Evolutionary conservation across 2,888 invertebrate species (phyloP).

Genomic region (Psylliodes chrysocephalus): DNA sequence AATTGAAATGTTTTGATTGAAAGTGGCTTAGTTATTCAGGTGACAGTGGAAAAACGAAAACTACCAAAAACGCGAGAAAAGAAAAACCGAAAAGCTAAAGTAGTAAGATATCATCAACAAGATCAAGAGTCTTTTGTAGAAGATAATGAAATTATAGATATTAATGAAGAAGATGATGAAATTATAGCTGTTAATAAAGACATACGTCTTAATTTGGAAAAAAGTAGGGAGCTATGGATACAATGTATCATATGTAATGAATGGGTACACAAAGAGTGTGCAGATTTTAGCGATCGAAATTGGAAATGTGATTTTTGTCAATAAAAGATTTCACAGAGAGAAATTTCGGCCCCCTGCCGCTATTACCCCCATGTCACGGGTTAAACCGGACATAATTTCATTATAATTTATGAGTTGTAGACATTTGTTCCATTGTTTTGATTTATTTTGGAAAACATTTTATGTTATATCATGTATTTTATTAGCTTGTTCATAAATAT

Average conservation of each 20-base stretch:
- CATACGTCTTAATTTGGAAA: slow-evolving; percentile 24
- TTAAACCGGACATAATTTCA: not conserved
- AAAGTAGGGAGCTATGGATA: slow-evolving; percentile 1
- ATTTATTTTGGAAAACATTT: slow-evolving; percentile 1
- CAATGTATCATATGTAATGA: not conserved
- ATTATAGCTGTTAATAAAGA: too few relatives aligned
- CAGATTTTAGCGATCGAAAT: not conserved
- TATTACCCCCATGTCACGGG: too few relatives aligned
- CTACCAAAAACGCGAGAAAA: not conserved
- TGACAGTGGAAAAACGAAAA: not conserved
- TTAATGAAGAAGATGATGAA: slow-evolving; percentile 17
- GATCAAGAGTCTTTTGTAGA: not conserved
- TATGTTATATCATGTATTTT: too few relatives aligned
- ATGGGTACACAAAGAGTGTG: slow-evolving; percentile 15
- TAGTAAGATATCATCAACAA: not conserved
- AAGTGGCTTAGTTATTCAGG: not conserved
- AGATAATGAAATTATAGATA: not conserved
- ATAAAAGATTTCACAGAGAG: not conserved
- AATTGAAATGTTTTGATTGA: slow-evolving; percentile 2
- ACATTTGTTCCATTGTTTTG: slow-evolving; percentile 1
- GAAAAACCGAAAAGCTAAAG: too few relatives aligned
- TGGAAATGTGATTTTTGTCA: slow-evolving; percentile 4
- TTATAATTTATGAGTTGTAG: not conserved
- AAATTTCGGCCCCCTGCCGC: slow-evolving; percentile 2
- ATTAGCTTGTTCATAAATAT: slow-evolving; percentile 1